Evolutionary conservation across 2,113 vertebrate genomes (phyloP).

Genomic region (Recurvirostra avosetta): DNA sequence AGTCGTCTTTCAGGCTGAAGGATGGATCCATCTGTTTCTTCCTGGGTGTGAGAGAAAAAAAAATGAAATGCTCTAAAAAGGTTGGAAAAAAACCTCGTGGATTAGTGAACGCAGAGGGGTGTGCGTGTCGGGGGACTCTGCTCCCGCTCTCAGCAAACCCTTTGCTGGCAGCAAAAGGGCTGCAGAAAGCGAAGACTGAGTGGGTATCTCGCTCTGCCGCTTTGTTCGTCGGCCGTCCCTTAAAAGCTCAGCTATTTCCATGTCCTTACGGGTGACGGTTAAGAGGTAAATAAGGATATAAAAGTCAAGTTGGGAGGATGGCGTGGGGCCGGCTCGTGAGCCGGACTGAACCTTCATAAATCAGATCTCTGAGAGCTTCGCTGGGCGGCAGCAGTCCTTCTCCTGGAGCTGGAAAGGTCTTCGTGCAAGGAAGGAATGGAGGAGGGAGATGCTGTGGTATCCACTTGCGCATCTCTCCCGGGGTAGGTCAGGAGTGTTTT

Average conservation of each 20-base stretch:
- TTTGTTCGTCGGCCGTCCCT: not conserved
- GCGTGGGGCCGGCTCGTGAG: rapidly evolving
- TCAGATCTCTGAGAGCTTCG: not conserved
- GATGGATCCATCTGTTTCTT: slow-evolving; percentile 45
- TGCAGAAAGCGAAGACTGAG: not conserved
- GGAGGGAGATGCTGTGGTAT: not conserved
- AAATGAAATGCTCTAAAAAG: not conserved
- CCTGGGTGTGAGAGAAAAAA: not conserved
- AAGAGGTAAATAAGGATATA: not conserved
- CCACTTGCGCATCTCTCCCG: rapidly evolving
- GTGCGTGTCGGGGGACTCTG: rapidly evolving
- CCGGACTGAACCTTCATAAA: not conserved
- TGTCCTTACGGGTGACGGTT: not conserved
- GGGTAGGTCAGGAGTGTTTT: rapidly evolving
- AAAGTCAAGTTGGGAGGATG: not conserved
- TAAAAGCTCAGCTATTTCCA: not conserved
- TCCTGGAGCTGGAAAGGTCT: not conserved
- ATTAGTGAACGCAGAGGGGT: not conserved
- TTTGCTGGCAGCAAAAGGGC: not conserved
- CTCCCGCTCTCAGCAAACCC: not conserved
- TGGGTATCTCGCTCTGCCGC: not conserved
- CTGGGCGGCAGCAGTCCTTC: not conserved
- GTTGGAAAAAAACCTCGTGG: not conserved
- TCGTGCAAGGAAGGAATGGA: not conserved
- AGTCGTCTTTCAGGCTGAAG: not conserved